A percentile compares a stretch with the other conserved stretches of the same genome.
phyloP scores from a whole-genome alignment of 2,888 invertebrate species.

The Yponomeuta malinellus region DNA sequence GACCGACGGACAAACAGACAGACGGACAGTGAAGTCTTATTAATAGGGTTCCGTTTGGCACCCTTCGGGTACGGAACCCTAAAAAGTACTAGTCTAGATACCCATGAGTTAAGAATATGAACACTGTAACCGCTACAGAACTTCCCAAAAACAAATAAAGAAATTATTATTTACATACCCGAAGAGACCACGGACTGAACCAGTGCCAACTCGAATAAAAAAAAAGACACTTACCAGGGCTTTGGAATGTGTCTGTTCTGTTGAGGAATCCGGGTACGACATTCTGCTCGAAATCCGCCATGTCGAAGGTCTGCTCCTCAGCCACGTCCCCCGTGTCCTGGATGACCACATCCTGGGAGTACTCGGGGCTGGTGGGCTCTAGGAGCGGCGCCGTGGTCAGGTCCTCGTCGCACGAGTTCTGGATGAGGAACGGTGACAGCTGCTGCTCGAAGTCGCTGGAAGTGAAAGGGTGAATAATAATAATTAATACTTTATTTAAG shows the following conservation, averaged over 20 bases:
- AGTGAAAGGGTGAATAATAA: slow-evolving; percentile 20
- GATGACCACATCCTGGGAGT: slow-evolving; percentile 50
- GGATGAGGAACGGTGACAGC: slow-evolving; percentile 72
- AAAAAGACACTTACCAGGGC: slow-evolving; percentile 33
- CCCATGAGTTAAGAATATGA: no score
- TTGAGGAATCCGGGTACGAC: slow-evolving; percentile 66
- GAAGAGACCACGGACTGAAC: no score
- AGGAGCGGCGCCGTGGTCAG: slow-evolving; percentile 33
- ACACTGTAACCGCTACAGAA: no score
- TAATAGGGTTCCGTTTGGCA: no score
- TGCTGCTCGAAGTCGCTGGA: slow-evolving; percentile 74
- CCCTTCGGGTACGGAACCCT: no score
- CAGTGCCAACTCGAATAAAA: no score
- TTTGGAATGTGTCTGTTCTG: slow-evolving; percentile 60
- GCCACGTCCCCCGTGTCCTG: slow-evolving; percentile 41
- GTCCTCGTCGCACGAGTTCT: slow-evolving; percentile 62
- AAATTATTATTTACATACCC: no score
- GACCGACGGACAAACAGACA: no score
- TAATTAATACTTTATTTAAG: no score
- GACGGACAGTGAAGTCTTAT: no score
- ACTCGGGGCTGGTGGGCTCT: slow-evolving; percentile 47
- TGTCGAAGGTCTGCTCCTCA: slow-evolving; percentile 50
- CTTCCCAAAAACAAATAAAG: no score
- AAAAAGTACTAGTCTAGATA: no score
- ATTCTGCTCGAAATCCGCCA: slow-evolving; percentile 61